These are phyloP conservation scores for Melanotaenia maccullochi DNA, from an alignment of 2,797 vertebrate genomes.

Conservation along the genomic window DNA sequence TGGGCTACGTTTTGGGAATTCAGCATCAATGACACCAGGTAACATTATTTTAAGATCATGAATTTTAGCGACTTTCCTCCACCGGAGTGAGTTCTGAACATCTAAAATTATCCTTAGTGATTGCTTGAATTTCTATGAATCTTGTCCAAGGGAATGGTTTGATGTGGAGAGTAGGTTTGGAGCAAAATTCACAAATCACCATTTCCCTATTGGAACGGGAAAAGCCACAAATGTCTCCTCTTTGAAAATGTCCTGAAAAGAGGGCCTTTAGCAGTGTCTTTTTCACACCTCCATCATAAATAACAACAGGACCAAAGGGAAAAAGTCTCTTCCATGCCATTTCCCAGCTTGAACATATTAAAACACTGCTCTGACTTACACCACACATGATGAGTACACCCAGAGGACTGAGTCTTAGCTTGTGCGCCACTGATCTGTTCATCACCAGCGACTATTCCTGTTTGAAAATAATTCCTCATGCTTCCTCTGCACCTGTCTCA, in stretches of 20 bases:
- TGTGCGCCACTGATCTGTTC: slow-evolving; percentile 56
- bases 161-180: slow-evolving; percentile 51
- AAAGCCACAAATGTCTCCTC: slow-evolving; percentile 64
- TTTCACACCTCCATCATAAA: not conserved
- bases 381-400: slow-evolving; percentile 46
- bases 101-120: slow-evolving; percentile 57
- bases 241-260: slow-evolving; percentile 70
- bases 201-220: slow-evolving; percentile 48
- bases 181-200: slow-evolving; percentile 44
- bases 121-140: slow-evolving; percentile 58
- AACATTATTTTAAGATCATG: slow-evolving; percentile 36
- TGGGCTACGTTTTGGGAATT: slow-evolving; percentile 1
- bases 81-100: slow-evolving; percentile 58
- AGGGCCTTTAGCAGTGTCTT: slow-evolving; percentile 26
- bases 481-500: slow-evolving; percentile 60
- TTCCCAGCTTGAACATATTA: slow-evolving; percentile 44
- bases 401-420: slow-evolving; percentile 19
- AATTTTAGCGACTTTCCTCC: slow-evolving; percentile 27
- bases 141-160: slow-evolving; percentile 61
- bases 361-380: slow-evolving; percentile 44
- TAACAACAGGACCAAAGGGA: slow-evolving; percentile 35
- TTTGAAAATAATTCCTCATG: slow-evolving; percentile 73
- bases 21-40: slow-evolving; percentile 17
- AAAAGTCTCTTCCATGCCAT: slow-evolving; percentile 34
- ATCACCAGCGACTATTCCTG: slow-evolving; percentile 57